These are phyloP conservation scores for Channa striata DNA, from an alignment of 2,797 vertebrate species.

Conservation along the genomic window DNA sequence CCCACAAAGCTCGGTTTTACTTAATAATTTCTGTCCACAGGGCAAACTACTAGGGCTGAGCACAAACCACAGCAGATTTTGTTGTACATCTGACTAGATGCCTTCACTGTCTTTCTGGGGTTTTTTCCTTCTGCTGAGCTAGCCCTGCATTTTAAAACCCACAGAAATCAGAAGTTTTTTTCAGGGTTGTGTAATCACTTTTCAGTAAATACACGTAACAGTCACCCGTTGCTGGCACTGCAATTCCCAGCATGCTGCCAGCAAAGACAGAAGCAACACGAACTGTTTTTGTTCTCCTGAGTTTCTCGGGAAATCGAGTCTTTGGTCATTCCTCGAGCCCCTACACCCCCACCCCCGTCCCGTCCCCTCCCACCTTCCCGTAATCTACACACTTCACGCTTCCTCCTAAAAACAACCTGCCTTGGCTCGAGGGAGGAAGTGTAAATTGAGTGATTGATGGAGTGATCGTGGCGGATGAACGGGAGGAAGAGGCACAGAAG, in stretches of 20 bases:
- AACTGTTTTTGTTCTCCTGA: constrained; percentile 66
- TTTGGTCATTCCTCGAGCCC: constrained; percentile 17
- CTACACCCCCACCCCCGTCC: constrained; percentile 5
- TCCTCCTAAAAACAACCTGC: constrained; percentile 70
- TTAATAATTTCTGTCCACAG: constrained; percentile 12
- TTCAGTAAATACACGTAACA: constrained; percentile 54
- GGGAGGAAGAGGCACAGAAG: constrained; percentile 25
- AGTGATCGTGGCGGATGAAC: constrained; percentile 48
- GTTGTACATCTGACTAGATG: neutral
- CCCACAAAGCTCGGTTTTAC: constrained; percentile 10
- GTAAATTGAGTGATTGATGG: constrained; percentile 40
- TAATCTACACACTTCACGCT: constrained; percentile 63
- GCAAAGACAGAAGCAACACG: constrained; percentile 27
- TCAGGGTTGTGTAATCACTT: constrained; percentile 65
- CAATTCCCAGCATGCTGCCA: constrained; percentile 58
- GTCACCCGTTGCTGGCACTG: constrained; percentile 52
- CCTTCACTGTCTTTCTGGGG: neutral
- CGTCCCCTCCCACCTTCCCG: constrained; percentile 57
- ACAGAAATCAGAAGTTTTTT: constrained; percentile 3
- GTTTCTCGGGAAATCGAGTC: constrained; percentile 77
- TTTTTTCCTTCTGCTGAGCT: constrained; percentile 20
- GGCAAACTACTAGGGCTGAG: neutral
- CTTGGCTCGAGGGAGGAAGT: constrained; percentile 51
- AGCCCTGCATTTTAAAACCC: constrained; percentile 31
- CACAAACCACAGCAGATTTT: neutral